Conservation (phyloP, 2,113 vertebrate species). For the Mesocricetus auratus region DNA sequence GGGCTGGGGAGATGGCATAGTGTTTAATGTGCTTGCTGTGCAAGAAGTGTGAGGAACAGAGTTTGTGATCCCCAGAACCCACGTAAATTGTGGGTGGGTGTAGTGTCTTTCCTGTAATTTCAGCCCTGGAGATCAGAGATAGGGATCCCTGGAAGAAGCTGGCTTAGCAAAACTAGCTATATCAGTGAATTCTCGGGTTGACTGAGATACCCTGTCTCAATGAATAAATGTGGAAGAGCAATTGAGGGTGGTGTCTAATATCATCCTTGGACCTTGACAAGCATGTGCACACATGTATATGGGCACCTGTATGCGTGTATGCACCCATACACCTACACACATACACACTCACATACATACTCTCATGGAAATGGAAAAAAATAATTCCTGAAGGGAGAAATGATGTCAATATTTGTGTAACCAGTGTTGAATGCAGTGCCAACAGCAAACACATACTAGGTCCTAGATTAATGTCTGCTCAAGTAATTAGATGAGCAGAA, state of each 20-base stretch:
- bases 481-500: conserved; percentile 8
- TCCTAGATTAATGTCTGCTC: conserved; percentile 8
- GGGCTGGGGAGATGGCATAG: neutral
- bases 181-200: neutral
- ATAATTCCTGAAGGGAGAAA: neutral
- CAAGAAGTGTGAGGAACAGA: neutral
- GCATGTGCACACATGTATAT: no score
- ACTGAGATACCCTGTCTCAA: neutral
- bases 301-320: neutral
- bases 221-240: neutral
- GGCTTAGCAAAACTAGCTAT: neutral
- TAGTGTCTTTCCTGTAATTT: neutral
- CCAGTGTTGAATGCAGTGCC: neutral
- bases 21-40: neutral
- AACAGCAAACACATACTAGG: neutral
- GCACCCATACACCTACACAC: neutral
- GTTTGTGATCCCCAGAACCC: neutral
- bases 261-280: neutral
- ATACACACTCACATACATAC: neutral
- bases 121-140: neutral
- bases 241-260: neutral
- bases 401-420: neutral
- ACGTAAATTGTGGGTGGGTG: neutral
- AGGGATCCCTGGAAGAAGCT: neutral
- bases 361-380: neutral